phyloP scores from a whole-genome alignment of 2,888 invertebrate species.

The Cetonia aurata region DNA sequence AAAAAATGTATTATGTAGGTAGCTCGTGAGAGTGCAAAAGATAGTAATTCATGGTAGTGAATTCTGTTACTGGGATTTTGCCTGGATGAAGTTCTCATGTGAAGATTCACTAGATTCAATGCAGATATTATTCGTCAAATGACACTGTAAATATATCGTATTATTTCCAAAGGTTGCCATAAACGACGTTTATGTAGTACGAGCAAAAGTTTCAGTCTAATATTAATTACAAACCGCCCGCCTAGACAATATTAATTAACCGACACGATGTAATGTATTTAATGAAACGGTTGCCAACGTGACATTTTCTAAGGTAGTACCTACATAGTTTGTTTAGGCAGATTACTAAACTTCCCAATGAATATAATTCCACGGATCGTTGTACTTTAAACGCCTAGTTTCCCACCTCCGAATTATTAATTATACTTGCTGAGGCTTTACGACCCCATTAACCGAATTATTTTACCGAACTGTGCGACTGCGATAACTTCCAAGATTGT shows the following conservation, averaged over 20 bases:
- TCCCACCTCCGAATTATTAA: conserved; percentile 29
- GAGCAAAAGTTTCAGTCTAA: conserved; percentile 1
- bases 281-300: conserved; percentile 24
- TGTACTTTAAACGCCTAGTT: conserved; percentile 11
- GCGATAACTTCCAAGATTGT: conserved; percentile 5
- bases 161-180: no score
- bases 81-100: no score
- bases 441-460: conserved; percentile 20
- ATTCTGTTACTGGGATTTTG: no score
- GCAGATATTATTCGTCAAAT: no score
- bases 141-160: no score
- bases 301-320: conserved; percentile 8
- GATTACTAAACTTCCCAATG: conserved; percentile 23
- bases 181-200: conserved; percentile 11
- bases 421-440: conserved; percentile 19
- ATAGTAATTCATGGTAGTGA: no score
- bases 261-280: conserved; percentile 16
- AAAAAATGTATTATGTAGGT: no score
- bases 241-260: conserved; percentile 35
- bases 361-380: conserved; percentile 21
- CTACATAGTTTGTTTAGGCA: conserved; percentile 19
- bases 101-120: no score
- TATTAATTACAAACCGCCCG: conserved; percentile 19
- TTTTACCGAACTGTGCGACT: conserved; percentile 1
- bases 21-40: no score